Evolutionary conservation across 1,140 invertebrate species (phyloP), one percentile per base, ranked within the genome.

Genomic region (Pararge aegeria): DNA sequence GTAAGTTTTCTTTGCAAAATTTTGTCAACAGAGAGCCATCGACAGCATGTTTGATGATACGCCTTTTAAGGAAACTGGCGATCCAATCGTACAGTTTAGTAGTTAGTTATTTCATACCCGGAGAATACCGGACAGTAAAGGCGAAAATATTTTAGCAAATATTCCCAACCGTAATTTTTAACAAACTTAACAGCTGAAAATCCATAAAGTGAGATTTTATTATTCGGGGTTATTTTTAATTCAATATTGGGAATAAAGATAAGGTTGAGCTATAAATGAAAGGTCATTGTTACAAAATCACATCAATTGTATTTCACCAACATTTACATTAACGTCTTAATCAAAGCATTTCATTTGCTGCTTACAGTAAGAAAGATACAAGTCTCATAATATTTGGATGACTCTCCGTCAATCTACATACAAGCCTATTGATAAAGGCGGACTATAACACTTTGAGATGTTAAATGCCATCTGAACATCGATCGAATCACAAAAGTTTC

Each of bases 231-330:
- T n/a, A n/a, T n/a, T n/a, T n/a, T n/a, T n/a, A n/a, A n/a, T n/a
- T n/a, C n/a, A n/a, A n/a, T n/a, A n/a, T n/a, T n/a, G 38, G 55
- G 30, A 30, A 7, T 12, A 34, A 3, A 15, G 44, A 19, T 24
- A 5, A 37, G 3, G 34, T 37, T 3, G 34, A 44, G 42, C 15
- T 42, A 44, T 24, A 78, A 83, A 82, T 80, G 73, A 85, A 84
- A 85, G 42, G 48, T 55, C 73, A 71, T 63, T 48, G 18, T 71
- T 87, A 85, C 66, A 87, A 89, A 90, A 88, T 88, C 85, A 90
- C 87, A 90, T 90, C 84, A 84, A 90, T 85, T 90, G 87, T 90
- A 90, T 87, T 89, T 87, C 84, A 90, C 78, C 84, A 90, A 88
- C 85, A 88, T 87, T 80, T 89, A 89, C 79, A 88, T 78, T 83